Evolutionary conservation across 2,797 vertebrate species (phyloP), one percentile per base, ranked within the genome.

Genomic region (Coendou prehensilis): DNA sequence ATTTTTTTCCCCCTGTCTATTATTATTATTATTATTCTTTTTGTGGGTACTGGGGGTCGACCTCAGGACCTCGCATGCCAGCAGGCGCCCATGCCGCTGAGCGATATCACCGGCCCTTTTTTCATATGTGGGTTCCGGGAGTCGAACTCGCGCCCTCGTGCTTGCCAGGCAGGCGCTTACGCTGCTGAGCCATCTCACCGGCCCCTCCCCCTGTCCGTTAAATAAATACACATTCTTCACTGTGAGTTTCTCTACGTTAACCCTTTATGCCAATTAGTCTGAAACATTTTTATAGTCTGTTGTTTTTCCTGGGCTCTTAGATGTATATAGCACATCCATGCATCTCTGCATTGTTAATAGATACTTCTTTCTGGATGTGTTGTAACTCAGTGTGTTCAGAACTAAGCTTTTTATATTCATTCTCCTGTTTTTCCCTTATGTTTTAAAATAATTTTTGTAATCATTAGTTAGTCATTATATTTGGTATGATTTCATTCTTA

Each of bases 371-470:
- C 73, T 89, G 57, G 23, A 59, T 52, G 4, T 88, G 64, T 57
- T 86, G 9, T 82, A 76, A 37, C 81, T 89, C n/a, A 87, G 50
- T 50, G 59, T 86, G 47, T 67, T 69, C 18, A 71, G 23, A 61
- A n/a, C 33, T 82, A 63, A 82, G 20, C n/a, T 54, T 95, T 94
- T 86, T 89, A 71, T 92, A 37, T 90, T 86, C 3, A 57, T 17
- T 54, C 4, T 90, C 50, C 4, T 56, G 0, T 90, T 93, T 96
- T 9, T 96, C 20, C 37, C 37, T 41, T 84, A 13, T 56, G 33
- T 63, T 71, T 63, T 28, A 52, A 73, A 54, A 28, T n/a, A 26
- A 81, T 10, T 69, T 71, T 56, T 71, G 52, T 30, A 75, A 28
- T 47, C 11, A 76, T 28, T 47, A 76, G 15, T 23, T 73, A 23